Base-by-base conservation (phyloP, 2,113 vertebrate species). In the Geothlypis trichas region DNA sequence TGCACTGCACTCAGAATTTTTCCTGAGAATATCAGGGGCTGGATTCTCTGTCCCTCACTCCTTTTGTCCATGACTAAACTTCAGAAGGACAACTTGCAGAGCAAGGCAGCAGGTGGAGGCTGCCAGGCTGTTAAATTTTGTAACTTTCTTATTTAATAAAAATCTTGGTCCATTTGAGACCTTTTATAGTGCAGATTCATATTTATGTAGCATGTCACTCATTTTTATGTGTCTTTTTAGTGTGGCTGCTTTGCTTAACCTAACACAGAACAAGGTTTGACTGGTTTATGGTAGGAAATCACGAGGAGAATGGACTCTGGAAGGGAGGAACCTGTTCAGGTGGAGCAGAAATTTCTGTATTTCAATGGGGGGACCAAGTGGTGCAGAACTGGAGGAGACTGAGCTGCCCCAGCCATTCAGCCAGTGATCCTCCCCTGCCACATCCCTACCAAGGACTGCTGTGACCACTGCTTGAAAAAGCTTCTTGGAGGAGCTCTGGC, bases 231-330 rank as follows among this genome's bases (percentile, higher is more conserved):
- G 6, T 35, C 46, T 52, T 62, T 81, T 61, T 30, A 47, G 24
- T 8, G 23, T 0, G 3, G 22, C 84, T 92, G 76, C 57, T 95
- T 93, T 84, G 52, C 52, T 90, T 86, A 77, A 87, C 52, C 62
- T 69, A 83, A 62, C 49, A 46, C 44, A 54, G 69, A 89, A 22
- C 14, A 5, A 68, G 14, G n/a, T 58, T 89, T 92, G 76, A 61
- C 83, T 78, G 73, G 44, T 95, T 97, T 96, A 82, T 76, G 62
- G n/a, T 63, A 81, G 77, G 66, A 89, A 95, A 91, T 82, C 41
- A 33, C 5, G 21, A 26, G 33, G 41, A 72, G 78, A 79, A 93
- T 23, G 13, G 42, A 18, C 20, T 57, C 52, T 69, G 52, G 30
- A 55, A 75, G 47, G 33, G 23, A 77, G 23, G n/a, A 68, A 23